Conservation (phyloP, 1,140 invertebrate genomes). For the Zaprionus taronus region DNA sequence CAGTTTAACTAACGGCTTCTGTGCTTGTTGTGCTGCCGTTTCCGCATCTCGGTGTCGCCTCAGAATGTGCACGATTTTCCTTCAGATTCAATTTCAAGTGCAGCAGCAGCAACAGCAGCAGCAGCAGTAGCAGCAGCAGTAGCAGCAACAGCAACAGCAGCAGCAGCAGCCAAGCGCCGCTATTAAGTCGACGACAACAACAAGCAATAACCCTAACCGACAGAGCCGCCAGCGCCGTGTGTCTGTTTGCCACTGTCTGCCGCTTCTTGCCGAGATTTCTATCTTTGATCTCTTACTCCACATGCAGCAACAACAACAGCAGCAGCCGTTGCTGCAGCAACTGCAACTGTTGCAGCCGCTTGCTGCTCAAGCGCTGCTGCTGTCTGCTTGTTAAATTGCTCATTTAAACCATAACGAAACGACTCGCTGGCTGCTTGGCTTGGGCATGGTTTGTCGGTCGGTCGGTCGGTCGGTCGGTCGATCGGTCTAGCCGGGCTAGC, state of each 20-base stretch:
- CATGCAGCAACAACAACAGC: constrained; percentile 55
- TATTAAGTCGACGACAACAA: constrained; percentile 82
- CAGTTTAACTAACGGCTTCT: constrained; percentile 82
- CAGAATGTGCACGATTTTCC: constrained; percentile 81
- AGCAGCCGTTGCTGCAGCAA: constrained; percentile 38
- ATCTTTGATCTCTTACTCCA: constrained; percentile 82
- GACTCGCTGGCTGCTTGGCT: constrained; percentile 29
- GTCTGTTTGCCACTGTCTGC: constrained; percentile 76
- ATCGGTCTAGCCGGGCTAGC: constrained; percentile 23
- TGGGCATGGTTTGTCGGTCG: constrained; percentile 36
- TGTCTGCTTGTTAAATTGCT: constrained; percentile 81
- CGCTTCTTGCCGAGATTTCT: constrained; percentile 81
- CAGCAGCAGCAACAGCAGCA: constrained; percentile 50
- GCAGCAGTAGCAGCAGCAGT: constrained; percentile 32
- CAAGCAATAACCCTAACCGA: constrained; percentile 80
- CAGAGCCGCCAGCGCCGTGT: constrained; percentile 66
- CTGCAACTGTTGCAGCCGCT: constrained; percentile 50
- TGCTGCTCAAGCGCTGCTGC: constrained; percentile 57
- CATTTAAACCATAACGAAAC: constrained; percentile 81
- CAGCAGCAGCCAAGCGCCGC: constrained; percentile 74
- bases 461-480: too few relatives aligned
- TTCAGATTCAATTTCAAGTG: constrained; percentile 81
- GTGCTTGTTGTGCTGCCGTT: constrained; percentile 81
- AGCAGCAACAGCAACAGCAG: constrained; percentile 52
- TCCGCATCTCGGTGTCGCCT: constrained; percentile 81